Base-by-base conservation (phyloP, 1,140 invertebrate genomes). In the Halyomorpha halys region DNA sequence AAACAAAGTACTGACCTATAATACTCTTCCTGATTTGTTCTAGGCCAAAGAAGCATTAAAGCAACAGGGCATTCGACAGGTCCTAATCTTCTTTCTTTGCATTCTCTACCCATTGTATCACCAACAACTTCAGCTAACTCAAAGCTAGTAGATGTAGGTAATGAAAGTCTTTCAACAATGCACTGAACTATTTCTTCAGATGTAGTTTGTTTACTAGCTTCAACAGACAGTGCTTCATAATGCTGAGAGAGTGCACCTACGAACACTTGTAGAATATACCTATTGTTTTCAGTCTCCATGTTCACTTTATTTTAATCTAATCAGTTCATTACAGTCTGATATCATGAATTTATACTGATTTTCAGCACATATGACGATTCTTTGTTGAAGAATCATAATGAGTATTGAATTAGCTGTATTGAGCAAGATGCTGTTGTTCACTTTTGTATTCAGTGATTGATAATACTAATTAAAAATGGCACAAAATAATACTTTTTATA, bases 31-130 rank as follows among this genome's bases (percentile, higher is more conserved):
- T 64, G 59, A 63, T 76, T 70, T 61, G 72, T 77, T 74, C 91
- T 90, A 18, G 93, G 93, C 94, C 94, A 97, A 11, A 97, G 78
- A 69, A 93, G 79, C 85, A 96, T 94, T 30, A 97, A 82, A 23
- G 89, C 87, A 11, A 95, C 92, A 1, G 94, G 94, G 71, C 87
- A 91, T 74, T 97, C 94, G 25, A 81, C 79, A 44, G 86, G 80
- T 51, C 88, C 89, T 18, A 98, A 81, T 70, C 93, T 79, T 65
- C 94, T 77, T 77, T 97, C 94, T 74, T 97, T 96, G 74, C 92
- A 96, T 73, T 94, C 89, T 71, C 89, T 85, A 16, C 87, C 86
- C 63, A 85, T 80, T 70, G 85, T 85, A 75, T 90, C 86, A 64
- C 86, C 87, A 73, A 86, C 81, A 44, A 96, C 92, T 78, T 97